Evolutionary conservation across 2,888 invertebrate genomes (phyloP), one percentile per base, ranked within the genome.

Genomic region (Drosophila tripunctata): DNA sequence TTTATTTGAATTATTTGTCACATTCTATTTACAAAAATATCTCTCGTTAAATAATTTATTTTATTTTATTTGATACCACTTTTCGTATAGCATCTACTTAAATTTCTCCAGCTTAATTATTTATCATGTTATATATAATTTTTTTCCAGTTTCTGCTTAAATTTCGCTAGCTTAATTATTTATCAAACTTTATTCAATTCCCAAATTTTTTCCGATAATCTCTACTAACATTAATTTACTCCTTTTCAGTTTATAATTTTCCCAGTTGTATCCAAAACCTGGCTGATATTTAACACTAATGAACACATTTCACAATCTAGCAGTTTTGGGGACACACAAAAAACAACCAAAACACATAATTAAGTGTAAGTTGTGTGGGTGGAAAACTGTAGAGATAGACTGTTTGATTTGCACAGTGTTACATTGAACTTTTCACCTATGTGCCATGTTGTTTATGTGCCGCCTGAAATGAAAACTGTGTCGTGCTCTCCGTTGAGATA

Each of bases 381-480:
- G 8, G 38, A 10, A 65, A 50, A 68, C 21, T 61, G 41, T 50
- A 41, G 40, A 22, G 22, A 58, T 43, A 56, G 62, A 68, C 60
- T 14, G 24, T 63, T 64, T 78, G 79, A 81, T 78, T 78, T 81
- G 78, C 74, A 45, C 63, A 44, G 54, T 67, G 78, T 64, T 62
- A 67, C 68, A 76, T 63, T 78, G 84, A 81, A 84, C 84, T 81
- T 76, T 64, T 76, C 81, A 81, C 84, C 81, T 84, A 76, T 56
- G 47, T 30, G 67, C 24, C 36, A n/a, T n/a, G 60, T 75, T 75
- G 64, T 65, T 57, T 75, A 60, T 66, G 60, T 27, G 72, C 54
- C 14, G 51, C n/a, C 14, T 35, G 35, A 57, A 78, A 55, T 61
- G 62, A 58, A 78, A 78, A 76, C 61, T 74, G 74, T 73, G 62